phyloP scores from a whole-genome alignment of 2,797 vertebrate species.

The Gouania willdenowi region DNA sequence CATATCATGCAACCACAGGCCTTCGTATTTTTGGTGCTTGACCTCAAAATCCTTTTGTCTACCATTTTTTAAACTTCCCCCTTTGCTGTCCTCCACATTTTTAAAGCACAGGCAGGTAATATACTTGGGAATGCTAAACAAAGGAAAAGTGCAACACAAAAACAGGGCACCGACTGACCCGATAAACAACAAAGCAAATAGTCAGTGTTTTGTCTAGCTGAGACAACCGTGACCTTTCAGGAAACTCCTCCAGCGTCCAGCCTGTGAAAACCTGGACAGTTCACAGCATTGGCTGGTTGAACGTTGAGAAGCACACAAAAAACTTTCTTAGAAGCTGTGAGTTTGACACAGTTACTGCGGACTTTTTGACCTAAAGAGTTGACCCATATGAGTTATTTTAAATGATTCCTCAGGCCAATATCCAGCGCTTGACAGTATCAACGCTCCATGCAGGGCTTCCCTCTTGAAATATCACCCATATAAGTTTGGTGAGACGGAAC shows the following conservation, averaged over 20 bases:
- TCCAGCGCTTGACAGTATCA: too few species aligned
- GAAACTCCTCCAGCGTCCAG: slow-evolving; percentile 68
- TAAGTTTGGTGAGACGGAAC: too few species aligned
- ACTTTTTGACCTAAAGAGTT: too few species aligned
- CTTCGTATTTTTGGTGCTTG: slow-evolving; percentile 28
- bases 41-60: slow-evolving; percentile 32
- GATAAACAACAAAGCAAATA: slow-evolving; percentile 70
- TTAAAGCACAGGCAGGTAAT: slow-evolving; percentile 59
- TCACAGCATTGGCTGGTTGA: slow-evolving; percentile 22
- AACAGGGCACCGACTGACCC: slow-evolving; percentile 51
- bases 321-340: slow-evolving; percentile 22
- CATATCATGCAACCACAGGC: slow-evolving; percentile 32
- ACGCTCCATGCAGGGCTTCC: too few species aligned
- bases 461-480: too few species aligned
- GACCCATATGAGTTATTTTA: too few species aligned
- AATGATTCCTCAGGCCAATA: too few species aligned
- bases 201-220: slow-evolving; percentile 70
- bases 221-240: slow-evolving; percentile 63
- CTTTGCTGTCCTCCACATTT: slow-evolving; percentile 20
- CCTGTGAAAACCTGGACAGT: slow-evolving; percentile 42
- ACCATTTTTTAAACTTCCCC: slow-evolving; percentile 27
- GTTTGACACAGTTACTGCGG: slow-evolving; percentile 10
- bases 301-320: slow-evolving; percentile 30
- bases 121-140: slow-evolving; percentile 68
- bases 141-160: slow-evolving; percentile 62